These are phyloP conservation scores for Agapornis roseicollis DNA, from an alignment of 2,113 vertebrate genomes.

Conservation along the genomic window DNA sequence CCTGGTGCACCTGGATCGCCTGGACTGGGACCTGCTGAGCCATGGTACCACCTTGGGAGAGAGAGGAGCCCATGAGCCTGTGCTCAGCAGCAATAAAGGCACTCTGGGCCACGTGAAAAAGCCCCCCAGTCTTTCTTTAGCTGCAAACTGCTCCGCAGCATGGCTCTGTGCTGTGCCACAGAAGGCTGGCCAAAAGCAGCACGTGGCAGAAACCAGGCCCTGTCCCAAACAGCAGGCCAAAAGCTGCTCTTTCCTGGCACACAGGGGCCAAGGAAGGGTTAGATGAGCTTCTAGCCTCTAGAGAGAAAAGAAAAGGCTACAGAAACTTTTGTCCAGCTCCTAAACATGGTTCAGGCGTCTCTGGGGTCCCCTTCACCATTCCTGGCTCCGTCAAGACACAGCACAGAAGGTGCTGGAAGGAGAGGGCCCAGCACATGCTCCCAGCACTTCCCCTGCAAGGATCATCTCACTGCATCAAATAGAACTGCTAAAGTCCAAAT, in stretches of 20 bases:
- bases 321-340: background rate
- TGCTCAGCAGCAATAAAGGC: background rate
- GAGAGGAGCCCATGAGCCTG: background rate
- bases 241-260: background rate
- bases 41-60: conserved; percentile 84
- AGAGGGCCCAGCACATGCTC: background rate
- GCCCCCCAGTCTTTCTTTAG: background rate
- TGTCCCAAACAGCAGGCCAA: background rate
- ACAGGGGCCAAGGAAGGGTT: background rate
- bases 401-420: background rate
- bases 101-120: background rate
- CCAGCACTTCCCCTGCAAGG: background rate
- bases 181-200: background rate
- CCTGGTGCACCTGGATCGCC: conserved; percentile 93
- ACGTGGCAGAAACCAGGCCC: background rate
- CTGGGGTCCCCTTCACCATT: background rate
- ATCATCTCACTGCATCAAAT: background rate
- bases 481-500: background rate
- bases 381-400: background rate
- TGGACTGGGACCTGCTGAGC: conserved; percentile 93
- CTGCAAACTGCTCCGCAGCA: background rate
- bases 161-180: background rate
- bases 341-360: background rate
- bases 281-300: background rate
- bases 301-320: background rate